Conservation (phyloP, 2,797 vertebrate genomes). For the Platyrinchus mystaceus region DNA sequence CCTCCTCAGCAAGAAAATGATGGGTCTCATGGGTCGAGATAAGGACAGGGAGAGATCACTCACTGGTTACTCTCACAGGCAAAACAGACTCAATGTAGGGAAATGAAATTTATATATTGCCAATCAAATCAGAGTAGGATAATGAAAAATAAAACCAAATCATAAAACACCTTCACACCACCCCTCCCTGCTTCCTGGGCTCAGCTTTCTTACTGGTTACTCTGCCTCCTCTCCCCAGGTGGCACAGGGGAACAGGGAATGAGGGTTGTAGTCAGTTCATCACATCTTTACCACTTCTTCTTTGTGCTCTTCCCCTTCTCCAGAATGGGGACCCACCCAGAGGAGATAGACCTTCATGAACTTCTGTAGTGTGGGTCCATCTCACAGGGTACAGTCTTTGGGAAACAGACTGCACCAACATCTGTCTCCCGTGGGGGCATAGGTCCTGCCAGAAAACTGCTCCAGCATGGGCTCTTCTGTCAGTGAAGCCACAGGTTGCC, state of each 20-base stretch:
- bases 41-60: not conserved
- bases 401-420: not conserved
- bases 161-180: not conserved
- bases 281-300: not conserved
- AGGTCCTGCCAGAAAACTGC: not conserved
- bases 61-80: not conserved
- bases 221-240: accelerated
- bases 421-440: not conserved
- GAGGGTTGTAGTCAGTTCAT: not conserved
- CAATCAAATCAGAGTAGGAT: not conserved
- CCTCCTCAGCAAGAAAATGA: accelerated
- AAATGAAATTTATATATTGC: not conserved
- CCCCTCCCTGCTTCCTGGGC: accelerated
- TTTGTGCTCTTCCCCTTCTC: not conserved
- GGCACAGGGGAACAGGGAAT: accelerated
- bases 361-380: not conserved
- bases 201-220: not conserved
- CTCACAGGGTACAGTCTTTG: not conserved
- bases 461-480: accelerated
- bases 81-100: not conserved
- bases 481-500: not conserved
- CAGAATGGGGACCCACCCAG: accelerated
- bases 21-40: accelerated
- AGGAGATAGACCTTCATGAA: not conserved
- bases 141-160: not conserved